Evolutionary conservation across 2,797 vertebrate genomes (phyloP), one percentile per base, ranked within the genome.

Genomic region (Erethizon dorsatum): DNA sequence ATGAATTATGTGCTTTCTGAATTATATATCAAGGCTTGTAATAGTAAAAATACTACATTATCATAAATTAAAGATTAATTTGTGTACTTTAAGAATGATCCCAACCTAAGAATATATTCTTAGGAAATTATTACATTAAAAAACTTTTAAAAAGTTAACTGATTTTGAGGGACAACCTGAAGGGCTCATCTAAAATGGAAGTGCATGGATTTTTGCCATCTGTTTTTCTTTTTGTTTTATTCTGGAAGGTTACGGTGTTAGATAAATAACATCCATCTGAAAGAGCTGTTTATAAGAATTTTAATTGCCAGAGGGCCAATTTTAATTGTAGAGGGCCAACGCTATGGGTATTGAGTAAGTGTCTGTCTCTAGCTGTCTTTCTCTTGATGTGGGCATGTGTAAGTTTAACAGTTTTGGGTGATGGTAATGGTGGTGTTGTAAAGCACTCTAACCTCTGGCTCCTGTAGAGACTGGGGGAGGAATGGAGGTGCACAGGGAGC

Each of bases 1-100:
- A 26, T 89, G 37, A 73, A 77, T 93, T 95, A 20, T 71, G 77
- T 94, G n/a, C 41, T 52, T 47, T 56, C 3, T 95, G 52, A 97
- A 73, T 91, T 83, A 54, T 63, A 73, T 69, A 54, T 95, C 26
- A 67, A 91, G 89, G 14, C 22, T 67, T 50, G 83, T 93, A 90
- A 69, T 13, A 84, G 37, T 73, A 65, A 89, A 83, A 92, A 47
- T 20, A 71, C 2, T n/a, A 45, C 14, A 75, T 93, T 93, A 41
- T 83, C 17, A 78, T 69, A 33, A 96, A 69, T n/a, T 89, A 67
- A 90, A 7, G 3, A 89, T 88, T 86, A 63, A 83, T 83, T 93
- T 41, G 37, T 86, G 89, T n/a, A 88, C 11, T 88, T 24, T 6
- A 65, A 79, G 6, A 22, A 41, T 89, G 57, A 71, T 82, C 37